Percentiles rank a stretch among this genome's conserved stretches.
These are phyloP conservation scores for Phortica magna DNA, from an alignment of 2,888 invertebrate species.

Conservation along the genomic window DNA sequence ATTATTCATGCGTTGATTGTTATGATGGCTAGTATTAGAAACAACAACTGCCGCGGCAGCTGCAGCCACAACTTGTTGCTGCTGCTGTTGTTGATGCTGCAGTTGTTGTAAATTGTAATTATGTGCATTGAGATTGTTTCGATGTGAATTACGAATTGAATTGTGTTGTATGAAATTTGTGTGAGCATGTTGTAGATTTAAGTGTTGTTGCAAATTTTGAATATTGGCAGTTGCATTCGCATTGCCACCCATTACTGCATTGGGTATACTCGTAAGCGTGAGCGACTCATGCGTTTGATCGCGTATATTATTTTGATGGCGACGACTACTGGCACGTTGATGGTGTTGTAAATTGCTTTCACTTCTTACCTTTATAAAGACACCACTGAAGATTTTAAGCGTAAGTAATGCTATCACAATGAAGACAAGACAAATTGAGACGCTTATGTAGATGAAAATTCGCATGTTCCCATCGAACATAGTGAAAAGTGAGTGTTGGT, in stretches of 20 bases:
- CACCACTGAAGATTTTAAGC: slow-evolving; percentile 76
- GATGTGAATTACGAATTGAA: slow-evolving; percentile 75
- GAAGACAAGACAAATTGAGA: slow-evolving; percentile 76
- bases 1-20: slow-evolving; percentile 71
- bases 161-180: slow-evolving; percentile 74
- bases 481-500: slow-evolving; percentile 72
- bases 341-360: slow-evolving; percentile 56
- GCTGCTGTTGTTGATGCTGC: slow-evolving; percentile 55
- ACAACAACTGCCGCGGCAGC: slow-evolving; percentile 74
- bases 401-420: slow-evolving; percentile 77
- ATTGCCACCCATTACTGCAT: slow-evolving; percentile 38
- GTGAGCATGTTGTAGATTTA: slow-evolving; percentile 17
- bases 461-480: slow-evolving; percentile 77
- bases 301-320: slow-evolving; percentile 68
- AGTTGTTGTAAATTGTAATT: slow-evolving; percentile 70
- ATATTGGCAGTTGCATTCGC: slow-evolving; percentile 58
- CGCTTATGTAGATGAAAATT: slow-evolving; percentile 76
- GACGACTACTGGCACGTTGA: slow-evolving; percentile 66
- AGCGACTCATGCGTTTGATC: slow-evolving; percentile 72
- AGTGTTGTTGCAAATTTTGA: slow-evolving; percentile 56
- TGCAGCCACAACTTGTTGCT: slow-evolving; percentile 65
- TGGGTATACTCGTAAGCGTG: slow-evolving; percentile 59
- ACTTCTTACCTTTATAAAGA: slow-evolving; percentile 77
- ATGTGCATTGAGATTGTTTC: slow-evolving; percentile 71
- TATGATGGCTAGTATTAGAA: slow-evolving; percentile 66